Conservation (phyloP, 2,113 vertebrate species). For the Hyla sarda region DNA sequence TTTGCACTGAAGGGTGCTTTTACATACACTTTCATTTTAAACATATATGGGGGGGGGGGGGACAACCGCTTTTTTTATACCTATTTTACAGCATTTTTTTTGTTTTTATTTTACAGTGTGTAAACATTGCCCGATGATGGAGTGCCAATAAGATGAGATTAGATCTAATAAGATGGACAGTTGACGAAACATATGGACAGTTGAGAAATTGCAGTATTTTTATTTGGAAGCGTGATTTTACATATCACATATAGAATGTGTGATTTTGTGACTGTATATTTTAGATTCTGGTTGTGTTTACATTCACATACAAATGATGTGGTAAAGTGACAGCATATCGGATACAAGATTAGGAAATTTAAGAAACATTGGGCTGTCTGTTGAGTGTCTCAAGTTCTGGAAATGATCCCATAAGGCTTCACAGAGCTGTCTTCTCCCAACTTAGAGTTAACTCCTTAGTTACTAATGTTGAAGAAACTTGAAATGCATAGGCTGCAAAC, state of each 20-base stretch:
- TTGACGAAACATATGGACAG: no score
- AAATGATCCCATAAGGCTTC: not conserved
- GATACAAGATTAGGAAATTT: not conserved
- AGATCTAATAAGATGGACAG: no score
- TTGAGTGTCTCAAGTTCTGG: constrained; percentile 22
- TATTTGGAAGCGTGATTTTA: no score
- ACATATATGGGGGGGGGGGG: no score
- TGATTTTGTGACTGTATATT: not conserved
- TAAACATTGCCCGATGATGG: no score
- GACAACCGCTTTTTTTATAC: no score
- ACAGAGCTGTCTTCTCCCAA: not conserved
- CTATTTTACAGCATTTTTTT: no score
- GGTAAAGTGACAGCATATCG: constrained; percentile 9
- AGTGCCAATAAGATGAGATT: no score
- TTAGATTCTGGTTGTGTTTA: not conserved
- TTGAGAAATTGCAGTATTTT: no score
- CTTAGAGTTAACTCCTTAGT: not conserved
- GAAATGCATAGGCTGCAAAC: not conserved
- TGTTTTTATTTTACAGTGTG: no score
- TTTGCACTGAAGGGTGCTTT: no score
- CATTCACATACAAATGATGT: not conserved
- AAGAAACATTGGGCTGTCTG: constrained; percentile 9
- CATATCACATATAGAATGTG: not conserved
- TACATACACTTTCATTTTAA: no score
- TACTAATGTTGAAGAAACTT: not conserved